These are phyloP conservation scores for Carlito syrichta DNA, from an alignment of 2,113 vertebrate species.

Conservation along the genomic window DNA sequence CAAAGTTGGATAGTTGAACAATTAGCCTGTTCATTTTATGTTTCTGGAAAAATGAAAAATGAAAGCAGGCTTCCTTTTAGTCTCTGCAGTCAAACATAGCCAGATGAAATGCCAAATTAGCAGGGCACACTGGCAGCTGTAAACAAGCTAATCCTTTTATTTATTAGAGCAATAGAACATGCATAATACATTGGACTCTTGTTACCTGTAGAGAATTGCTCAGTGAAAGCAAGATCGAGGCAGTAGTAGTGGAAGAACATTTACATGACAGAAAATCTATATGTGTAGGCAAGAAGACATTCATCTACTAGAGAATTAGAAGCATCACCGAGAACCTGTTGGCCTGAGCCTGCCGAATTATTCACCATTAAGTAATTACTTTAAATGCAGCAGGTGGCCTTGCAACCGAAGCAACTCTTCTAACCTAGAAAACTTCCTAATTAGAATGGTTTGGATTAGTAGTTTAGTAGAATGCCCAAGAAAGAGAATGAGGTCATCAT, in stretches of 20 bases:
- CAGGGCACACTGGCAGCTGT: conserved; percentile 66
- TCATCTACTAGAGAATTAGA: conserved; percentile 76
- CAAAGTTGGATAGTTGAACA: conserved; percentile 61
- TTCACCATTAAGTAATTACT: conserved; percentile 65
- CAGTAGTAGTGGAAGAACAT: conserved; percentile 63
- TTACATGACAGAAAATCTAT: conserved; percentile 77
- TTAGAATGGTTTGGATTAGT: conserved; percentile 54
- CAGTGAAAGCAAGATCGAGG: conserved; percentile 64
- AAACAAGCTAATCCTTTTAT: conserved; percentile 82
- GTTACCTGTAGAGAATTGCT: conserved; percentile 75
- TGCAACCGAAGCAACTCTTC: conserved; percentile 45
- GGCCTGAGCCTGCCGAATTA: conserved; percentile 47
- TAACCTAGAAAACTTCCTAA: conserved; percentile 60
- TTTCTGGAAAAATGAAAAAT: conserved; percentile 68
- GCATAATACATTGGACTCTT: conserved; percentile 75
- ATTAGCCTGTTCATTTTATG: conserved; percentile 66
- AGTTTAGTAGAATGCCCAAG: conserved; percentile 35
- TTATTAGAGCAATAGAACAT: conserved; percentile 78
- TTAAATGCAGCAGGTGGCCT: conserved; percentile 57
- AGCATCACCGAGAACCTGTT: conserved; percentile 41
- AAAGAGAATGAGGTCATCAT: conserved; percentile 31
- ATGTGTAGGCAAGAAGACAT: conserved; percentile 63
- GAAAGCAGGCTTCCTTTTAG: conserved; percentile 51
- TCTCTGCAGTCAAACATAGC: conserved; percentile 65
- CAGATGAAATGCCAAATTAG: conserved; percentile 77